phyloP scores from a whole-genome alignment of 2,113 vertebrate genomes.

The Ascaphus truei region DNA sequence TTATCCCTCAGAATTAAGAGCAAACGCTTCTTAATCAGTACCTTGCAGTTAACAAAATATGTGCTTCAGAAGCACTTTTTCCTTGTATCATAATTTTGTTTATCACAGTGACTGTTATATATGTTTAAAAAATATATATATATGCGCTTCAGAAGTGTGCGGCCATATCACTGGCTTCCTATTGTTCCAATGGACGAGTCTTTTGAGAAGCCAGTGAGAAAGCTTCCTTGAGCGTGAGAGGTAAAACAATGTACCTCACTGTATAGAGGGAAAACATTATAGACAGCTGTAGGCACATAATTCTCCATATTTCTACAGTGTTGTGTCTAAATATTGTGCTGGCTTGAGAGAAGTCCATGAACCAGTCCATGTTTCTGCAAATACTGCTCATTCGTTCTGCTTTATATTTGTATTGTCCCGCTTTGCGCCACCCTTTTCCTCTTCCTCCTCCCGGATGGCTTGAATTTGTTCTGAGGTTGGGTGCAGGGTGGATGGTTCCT shows the following conservation, averaged over 20 bases:
- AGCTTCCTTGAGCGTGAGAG: slow-evolving; percentile 63
- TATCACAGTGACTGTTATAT: slow-evolving; percentile 68
- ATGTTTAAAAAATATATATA: not conserved
- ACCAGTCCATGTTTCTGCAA: slow-evolving; percentile 56
- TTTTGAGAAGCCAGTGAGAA: slow-evolving; percentile 64
- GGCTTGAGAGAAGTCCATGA: slow-evolving; percentile 78
- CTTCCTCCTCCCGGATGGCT: slow-evolving; percentile 89
- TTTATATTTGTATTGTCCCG: slow-evolving; percentile 49
- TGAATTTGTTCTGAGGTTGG: slow-evolving; percentile 80
- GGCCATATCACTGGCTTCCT: slow-evolving; percentile 56
- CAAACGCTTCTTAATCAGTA: slow-evolving; percentile 50
- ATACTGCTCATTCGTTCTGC: slow-evolving; percentile 61
- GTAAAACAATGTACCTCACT: slow-evolving; percentile 60
- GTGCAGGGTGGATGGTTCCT: slow-evolving; percentile 61
- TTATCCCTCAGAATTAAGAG: slow-evolving; percentile 44
- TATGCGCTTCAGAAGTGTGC: slow-evolving; percentile 55
- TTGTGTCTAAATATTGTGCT: slow-evolving; percentile 98
- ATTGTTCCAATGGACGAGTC: slow-evolving; percentile 25
- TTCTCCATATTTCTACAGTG: slow-evolving; percentile 91
- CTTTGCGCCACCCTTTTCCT: slow-evolving; percentile 67
- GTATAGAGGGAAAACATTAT: slow-evolving; percentile 51
- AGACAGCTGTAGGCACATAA: slow-evolving; percentile 74
- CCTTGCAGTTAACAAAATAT: slow-evolving; percentile 45
- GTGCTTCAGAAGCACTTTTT: slow-evolving; percentile 50
- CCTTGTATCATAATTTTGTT: slow-evolving; percentile 38